Percentiles rank a stretch among this genome's conserved stretches.
These are phyloP conservation scores for Nemotelus pantherinus DNA, from an alignment of 2,888 invertebrate genomes.

Conservation along the genomic window DNA sequence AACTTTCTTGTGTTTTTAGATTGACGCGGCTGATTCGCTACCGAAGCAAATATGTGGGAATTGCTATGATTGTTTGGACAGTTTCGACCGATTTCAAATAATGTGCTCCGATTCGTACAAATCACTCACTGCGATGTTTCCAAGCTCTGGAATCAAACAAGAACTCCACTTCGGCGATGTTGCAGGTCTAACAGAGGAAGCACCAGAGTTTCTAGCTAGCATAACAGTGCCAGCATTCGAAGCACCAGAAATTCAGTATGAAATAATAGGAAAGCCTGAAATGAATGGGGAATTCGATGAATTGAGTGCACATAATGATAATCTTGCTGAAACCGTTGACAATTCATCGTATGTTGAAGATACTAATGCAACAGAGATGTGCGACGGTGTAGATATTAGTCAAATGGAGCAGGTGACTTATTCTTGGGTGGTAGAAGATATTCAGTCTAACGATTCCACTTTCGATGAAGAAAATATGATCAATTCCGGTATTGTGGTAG, in stretches of 20 bases:
- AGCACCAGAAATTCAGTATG: no score
- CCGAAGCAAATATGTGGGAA: constrained; percentile 15
- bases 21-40: neutral
- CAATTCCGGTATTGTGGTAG: no score
- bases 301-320: neutral
- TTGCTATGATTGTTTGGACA: neutral
- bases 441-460: no score
- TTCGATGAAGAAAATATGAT: no score
- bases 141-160: neutral
- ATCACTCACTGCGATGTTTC: neutral
- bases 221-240: no score
- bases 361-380: neutral
- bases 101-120: constrained; percentile 25
- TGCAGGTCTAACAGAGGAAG: no score
- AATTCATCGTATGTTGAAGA: neutral
- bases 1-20: neutral
- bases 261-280: no score
- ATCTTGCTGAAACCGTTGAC: neutral
- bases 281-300: neutral
- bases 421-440: no score
- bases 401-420: no score
- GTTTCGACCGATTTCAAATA: constrained; percentile 7
- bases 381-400: neutral
- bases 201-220: no score
- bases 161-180: no score